phyloP scores from a whole-genome alignment of 1,140 invertebrate genomes.

The Ceratina japonica region DNA sequence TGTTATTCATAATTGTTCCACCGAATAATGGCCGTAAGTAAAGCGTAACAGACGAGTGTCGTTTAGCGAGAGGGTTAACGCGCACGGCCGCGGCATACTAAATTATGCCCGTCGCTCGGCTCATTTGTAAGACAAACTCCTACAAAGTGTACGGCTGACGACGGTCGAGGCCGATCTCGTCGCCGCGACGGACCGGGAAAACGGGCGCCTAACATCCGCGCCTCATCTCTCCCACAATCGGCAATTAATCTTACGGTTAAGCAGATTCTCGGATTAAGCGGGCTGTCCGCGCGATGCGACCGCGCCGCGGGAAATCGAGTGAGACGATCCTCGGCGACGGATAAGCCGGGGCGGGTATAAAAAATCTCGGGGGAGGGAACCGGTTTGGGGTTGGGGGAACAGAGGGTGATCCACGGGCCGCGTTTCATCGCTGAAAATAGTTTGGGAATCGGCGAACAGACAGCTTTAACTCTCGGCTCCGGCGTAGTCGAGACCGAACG shows the following conservation, averaged over 20 bases:
- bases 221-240: slow-evolving; percentile 73
- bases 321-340: slow-evolving; percentile 45
- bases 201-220: slow-evolving; percentile 59
- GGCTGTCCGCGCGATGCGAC: slow-evolving; percentile 12
- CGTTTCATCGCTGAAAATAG: slow-evolving; percentile 75
- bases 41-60: slow-evolving; percentile 67
- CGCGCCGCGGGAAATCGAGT: slow-evolving; percentile 55
- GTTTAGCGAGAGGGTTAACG: slow-evolving; percentile 68
- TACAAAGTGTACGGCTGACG: slow-evolving; percentile 34
- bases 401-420: slow-evolving; percentile 52
- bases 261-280: slow-evolving; percentile 67
- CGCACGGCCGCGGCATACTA: slow-evolving; percentile 65
- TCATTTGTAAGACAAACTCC: slow-evolving; percentile 79
- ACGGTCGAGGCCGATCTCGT: slow-evolving; percentile 30
- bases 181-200: slow-evolving; percentile 23
- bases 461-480: slow-evolving; percentile 9
- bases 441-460: slow-evolving; percentile 66
- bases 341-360: slow-evolving; percentile 10
- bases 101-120: slow-evolving; percentile 77
- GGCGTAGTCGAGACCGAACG: slow-evolving; percentile 32
- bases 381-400: slow-evolving; percentile 32
- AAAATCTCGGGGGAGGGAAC: slow-evolving; percentile 28
- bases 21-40: slow-evolving; percentile 57
- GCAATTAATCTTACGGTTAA: slow-evolving; percentile 73
- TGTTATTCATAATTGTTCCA: background rate